Conservation (phyloP, 2,113 vertebrate genomes). For the Mormyrus iriodes region DNA sequence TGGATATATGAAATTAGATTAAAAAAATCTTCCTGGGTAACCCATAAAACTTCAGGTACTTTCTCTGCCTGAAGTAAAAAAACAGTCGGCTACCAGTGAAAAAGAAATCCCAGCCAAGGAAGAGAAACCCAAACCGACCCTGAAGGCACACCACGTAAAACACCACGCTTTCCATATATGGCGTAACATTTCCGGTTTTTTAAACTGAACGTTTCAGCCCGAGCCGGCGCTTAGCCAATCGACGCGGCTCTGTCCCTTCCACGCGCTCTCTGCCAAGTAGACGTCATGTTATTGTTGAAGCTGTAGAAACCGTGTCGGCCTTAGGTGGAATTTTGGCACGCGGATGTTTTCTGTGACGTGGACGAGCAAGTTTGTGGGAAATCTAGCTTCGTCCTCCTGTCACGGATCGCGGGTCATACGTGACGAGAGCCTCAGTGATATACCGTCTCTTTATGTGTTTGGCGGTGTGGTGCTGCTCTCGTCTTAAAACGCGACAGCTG, state of each 20-base stretch:
- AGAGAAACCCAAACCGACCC: neutral
- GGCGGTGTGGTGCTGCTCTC: neutral
- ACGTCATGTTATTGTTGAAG: conserved; percentile 6
- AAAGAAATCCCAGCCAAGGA: neutral
- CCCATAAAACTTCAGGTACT: neutral
- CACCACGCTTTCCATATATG: neutral
- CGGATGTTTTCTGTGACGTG: neutral
- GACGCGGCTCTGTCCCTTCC: no score
- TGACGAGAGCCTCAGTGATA: neutral
- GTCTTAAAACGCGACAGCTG: neutral
- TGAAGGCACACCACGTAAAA: neutral
- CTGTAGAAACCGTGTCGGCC: neutral
- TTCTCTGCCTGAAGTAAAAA: neutral
- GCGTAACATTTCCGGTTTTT: neutral
- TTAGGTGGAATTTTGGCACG: neutral
- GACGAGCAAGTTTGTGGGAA: neutral
- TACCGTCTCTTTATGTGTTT: neutral
- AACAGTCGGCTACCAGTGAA: neutral
- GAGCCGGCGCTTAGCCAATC: neutral
- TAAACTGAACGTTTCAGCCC: neutral
- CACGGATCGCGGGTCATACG: neutral
- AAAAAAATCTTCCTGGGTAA: neutral
- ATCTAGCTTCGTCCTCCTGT: neutral
- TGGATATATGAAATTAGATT: neutral
- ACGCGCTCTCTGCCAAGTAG: no score